Conservation (phyloP, 2,113 vertebrate genomes). For the Ctenodactylus gundi region DNA sequence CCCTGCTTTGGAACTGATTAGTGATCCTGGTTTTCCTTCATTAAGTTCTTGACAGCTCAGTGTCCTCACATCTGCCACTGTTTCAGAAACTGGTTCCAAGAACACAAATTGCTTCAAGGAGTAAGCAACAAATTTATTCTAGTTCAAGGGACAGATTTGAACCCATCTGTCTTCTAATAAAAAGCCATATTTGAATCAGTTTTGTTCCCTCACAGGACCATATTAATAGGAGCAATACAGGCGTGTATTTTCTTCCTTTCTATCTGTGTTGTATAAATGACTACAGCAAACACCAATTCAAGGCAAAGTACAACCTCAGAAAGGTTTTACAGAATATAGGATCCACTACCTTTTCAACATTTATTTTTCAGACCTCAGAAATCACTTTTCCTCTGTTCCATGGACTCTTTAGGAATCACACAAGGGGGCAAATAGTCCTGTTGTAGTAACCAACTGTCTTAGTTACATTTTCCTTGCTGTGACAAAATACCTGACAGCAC, state of each 20-base stretch:
- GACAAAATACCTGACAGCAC: too few relatives aligned
- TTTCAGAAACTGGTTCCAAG: conserved; percentile 79
- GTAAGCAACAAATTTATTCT: conserved; percentile 77
- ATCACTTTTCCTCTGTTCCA: conserved; percentile 21
- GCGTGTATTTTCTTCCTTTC: conserved; percentile 48
- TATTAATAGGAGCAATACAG: conserved; percentile 47
- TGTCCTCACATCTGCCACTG: conserved; percentile 83
- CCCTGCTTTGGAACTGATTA: conserved; percentile 70
- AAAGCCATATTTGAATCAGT: conserved; percentile 78
- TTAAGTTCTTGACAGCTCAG: conserved; percentile 83
- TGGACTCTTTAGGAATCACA: conserved; percentile 26
- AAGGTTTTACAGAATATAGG: not conserved
- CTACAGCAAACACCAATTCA: conserved; percentile 31
- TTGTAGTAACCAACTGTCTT: not conserved
- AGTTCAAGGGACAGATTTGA: conserved; percentile 77
- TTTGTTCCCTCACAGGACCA: conserved; percentile 54
- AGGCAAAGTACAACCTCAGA: not conserved
- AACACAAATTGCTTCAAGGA: conserved; percentile 81
- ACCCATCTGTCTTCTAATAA: conserved; percentile 85
- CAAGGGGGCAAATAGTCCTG: not conserved
- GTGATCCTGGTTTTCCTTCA: conserved; percentile 81
- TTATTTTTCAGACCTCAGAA: not conserved
- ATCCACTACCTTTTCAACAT: not conserved
- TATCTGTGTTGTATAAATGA: not conserved
- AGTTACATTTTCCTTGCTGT: too few relatives aligned